These are phyloP conservation scores for Oreochromis tanganicae DNA, from an alignment of 2,113 vertebrate genomes.

Conservation along the genomic window DNA sequence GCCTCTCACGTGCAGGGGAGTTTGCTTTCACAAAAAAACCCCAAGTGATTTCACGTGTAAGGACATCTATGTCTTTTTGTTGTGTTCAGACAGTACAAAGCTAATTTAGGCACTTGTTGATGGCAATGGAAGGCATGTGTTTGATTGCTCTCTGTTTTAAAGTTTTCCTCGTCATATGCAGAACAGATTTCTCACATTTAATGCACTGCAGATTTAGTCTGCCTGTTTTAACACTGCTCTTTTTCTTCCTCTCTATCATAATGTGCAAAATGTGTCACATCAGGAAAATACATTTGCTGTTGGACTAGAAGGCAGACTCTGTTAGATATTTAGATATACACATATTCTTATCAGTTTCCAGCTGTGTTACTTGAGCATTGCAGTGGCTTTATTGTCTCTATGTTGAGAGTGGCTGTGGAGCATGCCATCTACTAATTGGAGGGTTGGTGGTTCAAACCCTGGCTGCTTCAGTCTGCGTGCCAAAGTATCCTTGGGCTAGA, in stretches of 20 bases:
- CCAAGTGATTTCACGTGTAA: not conserved
- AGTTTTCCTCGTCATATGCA: not conserved
- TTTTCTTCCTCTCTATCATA: not conserved
- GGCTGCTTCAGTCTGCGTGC: not conserved
- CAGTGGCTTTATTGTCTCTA: not conserved
- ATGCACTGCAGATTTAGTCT: not conserved
- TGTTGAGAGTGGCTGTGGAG: not conserved
- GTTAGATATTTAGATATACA: not conserved
- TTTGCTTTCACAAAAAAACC: not conserved
- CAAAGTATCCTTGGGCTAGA: not conserved
- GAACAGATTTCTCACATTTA: not conserved
- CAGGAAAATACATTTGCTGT: not conserved
- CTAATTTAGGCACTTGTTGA: not conserved
- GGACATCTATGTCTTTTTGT: not conserved
- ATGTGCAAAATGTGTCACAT: not conserved
- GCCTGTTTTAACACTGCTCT: not conserved
- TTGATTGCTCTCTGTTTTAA: not conserved
- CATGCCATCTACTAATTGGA: not conserved
- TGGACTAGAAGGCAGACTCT: not conserved
- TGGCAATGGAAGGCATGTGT: not conserved
- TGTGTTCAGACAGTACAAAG: not conserved
- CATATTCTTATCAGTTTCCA: not conserved
- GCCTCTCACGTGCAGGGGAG: not conserved
- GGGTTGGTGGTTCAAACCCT: not conserved
- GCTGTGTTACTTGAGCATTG: not conserved